Evolutionary conservation across 2,888 invertebrate genomes (phyloP).

Genomic region (Ennomos quercinarius): DNA sequence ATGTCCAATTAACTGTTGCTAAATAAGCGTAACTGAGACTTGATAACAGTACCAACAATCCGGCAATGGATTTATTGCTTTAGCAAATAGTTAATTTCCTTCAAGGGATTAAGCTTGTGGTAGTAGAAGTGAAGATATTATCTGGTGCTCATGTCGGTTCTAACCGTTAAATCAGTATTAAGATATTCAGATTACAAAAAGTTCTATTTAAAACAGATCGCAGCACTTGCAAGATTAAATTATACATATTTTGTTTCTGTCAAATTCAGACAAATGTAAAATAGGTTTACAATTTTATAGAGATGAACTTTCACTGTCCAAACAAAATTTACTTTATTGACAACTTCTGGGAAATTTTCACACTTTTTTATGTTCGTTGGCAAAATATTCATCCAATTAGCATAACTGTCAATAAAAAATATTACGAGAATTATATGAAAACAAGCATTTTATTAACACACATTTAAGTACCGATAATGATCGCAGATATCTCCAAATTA

Average conservation of each 20-base stretch:
- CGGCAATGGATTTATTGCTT: constrained; percentile 42
- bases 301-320: too few relatives aligned
- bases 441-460: not conserved
- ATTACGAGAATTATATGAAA: not conserved
- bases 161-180: constrained; percentile 11
- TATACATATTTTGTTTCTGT: too few relatives aligned
- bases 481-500: constrained; percentile 11
- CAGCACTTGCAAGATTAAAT: too few relatives aligned
- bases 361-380: too few relatives aligned
- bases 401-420: not conserved
- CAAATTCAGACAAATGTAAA: too few relatives aligned
- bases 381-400: not conserved
- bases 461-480: constrained; percentile 4
- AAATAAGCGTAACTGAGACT: constrained; percentile 50
- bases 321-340: too few relatives aligned
- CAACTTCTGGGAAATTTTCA: too few relatives aligned
- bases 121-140: constrained; percentile 27
- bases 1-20: constrained; percentile 58
- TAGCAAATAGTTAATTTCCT: constrained; percentile 38
- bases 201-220: too few relatives aligned
- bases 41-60: constrained; percentile 41
- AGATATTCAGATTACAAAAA: not conserved
- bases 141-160: constrained; percentile 15
- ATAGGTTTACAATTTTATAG: too few relatives aligned
- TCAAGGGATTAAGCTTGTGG: constrained; percentile 17